Evolutionary conservation across 2,797 vertebrate species (phyloP).

Genomic region (Microctenopoma steveboyesi): DNA sequence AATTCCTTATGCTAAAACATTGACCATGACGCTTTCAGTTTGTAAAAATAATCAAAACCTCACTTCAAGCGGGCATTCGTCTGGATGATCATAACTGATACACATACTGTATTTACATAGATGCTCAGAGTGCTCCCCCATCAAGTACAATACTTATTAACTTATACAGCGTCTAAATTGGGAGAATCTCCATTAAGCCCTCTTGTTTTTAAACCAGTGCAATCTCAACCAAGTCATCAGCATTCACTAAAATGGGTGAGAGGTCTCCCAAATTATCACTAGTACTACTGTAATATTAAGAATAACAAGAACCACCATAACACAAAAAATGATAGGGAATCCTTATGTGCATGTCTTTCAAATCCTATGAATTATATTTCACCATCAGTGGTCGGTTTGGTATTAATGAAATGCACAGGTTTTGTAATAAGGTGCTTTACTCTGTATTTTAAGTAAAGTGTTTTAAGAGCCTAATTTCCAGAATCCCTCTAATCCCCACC

Average conservation of each 20-base stretch:
- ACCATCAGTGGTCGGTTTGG: constrained; percentile 84
- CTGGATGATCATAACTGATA: constrained; percentile 59
- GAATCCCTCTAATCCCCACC: constrained; percentile 67
- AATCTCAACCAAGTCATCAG: constrained; percentile 68
- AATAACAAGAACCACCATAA: constrained; percentile 72
- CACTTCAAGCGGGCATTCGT: constrained; percentile 65
- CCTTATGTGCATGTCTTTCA: constrained; percentile 78
- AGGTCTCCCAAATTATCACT: constrained; percentile 66
- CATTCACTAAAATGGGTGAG: constrained; percentile 61
- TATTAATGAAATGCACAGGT: constrained; percentile 73
- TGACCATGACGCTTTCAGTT: constrained; percentile 62
- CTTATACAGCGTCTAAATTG: constrained; percentile 70
- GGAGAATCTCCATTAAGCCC: constrained; percentile 67
- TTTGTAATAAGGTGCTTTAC: constrained; percentile 85
- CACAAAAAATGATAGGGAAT: constrained; percentile 78
- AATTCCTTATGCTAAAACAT: constrained; percentile 62
- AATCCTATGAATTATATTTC: constrained; percentile 71
- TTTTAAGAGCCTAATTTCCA: constrained; percentile 76
- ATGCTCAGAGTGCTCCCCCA: constrained; percentile 70
- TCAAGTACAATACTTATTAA: constrained; percentile 69
- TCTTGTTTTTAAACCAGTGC: constrained; percentile 75
- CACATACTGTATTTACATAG: constrained; percentile 76
- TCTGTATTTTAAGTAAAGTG: constrained; percentile 70
- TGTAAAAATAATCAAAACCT: constrained; percentile 72
- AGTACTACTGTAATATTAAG: constrained; percentile 62